Percentiles rank a stretch among this genome's conserved stretches.
phyloP scores from a whole-genome alignment of 2,797 vertebrate genomes.

The Gouania willdenowi region DNA sequence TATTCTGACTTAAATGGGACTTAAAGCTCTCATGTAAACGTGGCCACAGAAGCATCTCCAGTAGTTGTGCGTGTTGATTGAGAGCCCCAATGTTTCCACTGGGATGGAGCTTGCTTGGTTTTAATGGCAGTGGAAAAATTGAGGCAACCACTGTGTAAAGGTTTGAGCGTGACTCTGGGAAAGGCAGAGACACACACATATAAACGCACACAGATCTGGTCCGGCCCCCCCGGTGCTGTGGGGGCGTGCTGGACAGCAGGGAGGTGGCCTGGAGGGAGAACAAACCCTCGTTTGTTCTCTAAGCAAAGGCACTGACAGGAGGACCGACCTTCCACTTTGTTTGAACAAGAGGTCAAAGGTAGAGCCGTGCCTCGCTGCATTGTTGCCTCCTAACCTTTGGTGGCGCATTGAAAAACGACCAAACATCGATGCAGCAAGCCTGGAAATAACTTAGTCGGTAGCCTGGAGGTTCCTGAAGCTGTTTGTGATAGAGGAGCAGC shows the following conservation, averaged over 20 bases:
- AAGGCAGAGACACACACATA: conserved; percentile 27
- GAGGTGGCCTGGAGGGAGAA: conserved; percentile 51
- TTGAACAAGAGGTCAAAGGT: conserved; percentile 71
- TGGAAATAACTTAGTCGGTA: too few relatives aligned
- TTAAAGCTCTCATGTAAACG: too few relatives aligned
- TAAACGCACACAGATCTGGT: too few relatives aligned
- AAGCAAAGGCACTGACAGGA: conserved; percentile 55
- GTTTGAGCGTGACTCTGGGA: conserved; percentile 16
- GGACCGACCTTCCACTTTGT: conserved; percentile 65
- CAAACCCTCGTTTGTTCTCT: conserved; percentile 68
- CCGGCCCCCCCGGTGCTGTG: conserved; percentile 40
- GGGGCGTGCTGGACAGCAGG: conserved; percentile 42
- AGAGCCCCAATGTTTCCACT: background rate
- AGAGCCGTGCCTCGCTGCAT: conserved; percentile 59
- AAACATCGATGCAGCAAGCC: too few relatives aligned
- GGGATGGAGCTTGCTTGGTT: conserved; percentile 5
- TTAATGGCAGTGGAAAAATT: conserved; percentile 1
- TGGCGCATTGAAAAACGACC: conserved; percentile 62
- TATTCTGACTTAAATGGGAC: too few relatives aligned
- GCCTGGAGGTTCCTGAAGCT: too few relatives aligned
- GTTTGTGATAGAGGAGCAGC: too few relatives aligned
- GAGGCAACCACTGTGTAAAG: conserved; percentile 5
- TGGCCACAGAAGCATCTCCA: too few relatives aligned
- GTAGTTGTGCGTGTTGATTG: background rate
- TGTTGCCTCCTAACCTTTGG: conserved; percentile 68